Conservation (phyloP, 2,888 invertebrate species). For the Mactromeris polynyma region DNA sequence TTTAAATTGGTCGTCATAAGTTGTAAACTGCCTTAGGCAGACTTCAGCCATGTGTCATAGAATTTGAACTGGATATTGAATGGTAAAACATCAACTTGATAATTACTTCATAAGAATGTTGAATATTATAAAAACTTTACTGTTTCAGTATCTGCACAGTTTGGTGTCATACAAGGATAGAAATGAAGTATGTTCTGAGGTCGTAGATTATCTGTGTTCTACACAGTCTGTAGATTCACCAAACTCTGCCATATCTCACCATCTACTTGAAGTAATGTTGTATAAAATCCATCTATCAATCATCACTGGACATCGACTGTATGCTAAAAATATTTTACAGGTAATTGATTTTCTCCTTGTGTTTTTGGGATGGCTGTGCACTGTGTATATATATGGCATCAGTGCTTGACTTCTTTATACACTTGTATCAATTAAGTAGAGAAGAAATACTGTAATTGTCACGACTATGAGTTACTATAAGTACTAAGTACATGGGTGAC, state of each 20-base stretch:
- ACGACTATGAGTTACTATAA: too few species aligned
- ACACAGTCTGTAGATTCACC: slow-evolving; percentile 42
- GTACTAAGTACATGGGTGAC: too few species aligned
- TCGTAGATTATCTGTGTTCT: slow-evolving; percentile 76
- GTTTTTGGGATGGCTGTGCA: not conserved
- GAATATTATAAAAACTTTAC: not conserved
- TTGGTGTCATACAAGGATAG: slow-evolving; percentile 73
- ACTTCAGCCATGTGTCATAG: too few species aligned
- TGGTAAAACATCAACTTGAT: too few species aligned
- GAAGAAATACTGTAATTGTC: too few species aligned
- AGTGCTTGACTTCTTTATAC: too few species aligned
- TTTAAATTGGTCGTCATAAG: too few species aligned
- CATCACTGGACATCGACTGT: slow-evolving; percentile 75
- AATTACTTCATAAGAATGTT: too few species aligned
- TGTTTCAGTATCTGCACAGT: slow-evolving; percentile 79
- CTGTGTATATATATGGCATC: not conserved
- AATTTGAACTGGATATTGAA: too few species aligned
- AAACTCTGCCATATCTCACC: slow-evolving; percentile 76
- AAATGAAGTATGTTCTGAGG: slow-evolving; percentile 75
- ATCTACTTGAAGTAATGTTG: slow-evolving; percentile 82
- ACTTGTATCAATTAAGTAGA: too few species aligned
- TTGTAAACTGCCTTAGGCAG: too few species aligned
- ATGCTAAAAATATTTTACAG: slow-evolving; percentile 77
- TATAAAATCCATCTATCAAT: slow-evolving; percentile 80
- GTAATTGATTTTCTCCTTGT: slow-evolving; percentile 51